Evolutionary conservation across 2,888 invertebrate genomes (phyloP).

Genomic region (Lasioglossum calceatum): DNA sequence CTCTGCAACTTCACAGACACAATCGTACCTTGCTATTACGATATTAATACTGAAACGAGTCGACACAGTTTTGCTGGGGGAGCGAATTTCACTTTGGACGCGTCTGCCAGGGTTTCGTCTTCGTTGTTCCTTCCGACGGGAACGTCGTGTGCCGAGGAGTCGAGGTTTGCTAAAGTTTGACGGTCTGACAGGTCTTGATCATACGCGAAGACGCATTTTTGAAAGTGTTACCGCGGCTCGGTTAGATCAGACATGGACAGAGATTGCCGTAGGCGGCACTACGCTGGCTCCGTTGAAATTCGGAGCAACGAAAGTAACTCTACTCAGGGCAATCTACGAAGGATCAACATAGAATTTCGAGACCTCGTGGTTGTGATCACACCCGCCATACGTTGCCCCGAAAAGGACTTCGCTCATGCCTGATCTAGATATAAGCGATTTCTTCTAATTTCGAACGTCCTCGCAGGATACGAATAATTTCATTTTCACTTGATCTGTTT

Average conservation of each 20-base stretch:
- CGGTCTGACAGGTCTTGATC: neutral
- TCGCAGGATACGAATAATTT: neutral
- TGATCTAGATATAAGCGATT: neutral
- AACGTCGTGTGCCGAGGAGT: neutral
- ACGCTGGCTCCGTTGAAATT: neutral
- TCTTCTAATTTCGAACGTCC: neutral
- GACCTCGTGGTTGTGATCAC: too few relatives aligned
- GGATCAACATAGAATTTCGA: neutral
- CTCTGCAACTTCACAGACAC: slow-evolving; percentile 49
- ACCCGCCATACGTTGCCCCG: neutral
- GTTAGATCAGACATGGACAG: neutral
- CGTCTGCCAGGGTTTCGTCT: neutral
- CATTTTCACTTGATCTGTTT: neutral
- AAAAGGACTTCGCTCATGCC: neutral
- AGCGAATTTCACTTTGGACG: slow-evolving; percentile 25
- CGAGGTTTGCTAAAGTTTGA: neutral
- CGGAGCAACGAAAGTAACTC: neutral
- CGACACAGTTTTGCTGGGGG: slow-evolving; percentile 37
- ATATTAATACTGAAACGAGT: slow-evolving; percentile 61
- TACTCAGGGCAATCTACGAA: neutral
- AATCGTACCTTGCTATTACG: slow-evolving; percentile 45
- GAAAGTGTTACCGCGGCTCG: neutral
- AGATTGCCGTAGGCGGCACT: neutral
- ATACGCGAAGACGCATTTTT: neutral
- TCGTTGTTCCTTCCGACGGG: neutral